Conservation (phyloP, 2,113 vertebrate genomes). For the Neotragus pygmaeus region DNA sequence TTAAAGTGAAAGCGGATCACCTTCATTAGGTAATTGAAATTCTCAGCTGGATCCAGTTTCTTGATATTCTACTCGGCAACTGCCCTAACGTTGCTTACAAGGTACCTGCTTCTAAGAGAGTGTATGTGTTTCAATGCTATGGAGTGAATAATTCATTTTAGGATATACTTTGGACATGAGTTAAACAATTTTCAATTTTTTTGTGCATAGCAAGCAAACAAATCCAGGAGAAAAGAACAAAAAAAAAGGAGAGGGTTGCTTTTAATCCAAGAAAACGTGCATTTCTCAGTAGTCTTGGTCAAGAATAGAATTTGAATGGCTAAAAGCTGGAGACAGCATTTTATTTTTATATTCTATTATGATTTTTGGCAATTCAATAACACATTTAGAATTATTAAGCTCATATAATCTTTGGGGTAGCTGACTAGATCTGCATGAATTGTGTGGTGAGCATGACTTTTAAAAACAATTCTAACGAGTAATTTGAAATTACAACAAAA, state of each 20-base stretch:
- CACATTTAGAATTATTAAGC: neutral
- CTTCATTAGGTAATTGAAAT: conserved; percentile 64
- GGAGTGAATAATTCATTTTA: conserved; percentile 69
- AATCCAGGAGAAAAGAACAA: neutral
- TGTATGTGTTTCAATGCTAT: conserved; percentile 32
- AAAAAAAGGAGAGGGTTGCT: neutral
- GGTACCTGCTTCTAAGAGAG: conserved; percentile 57
- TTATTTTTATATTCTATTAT: neutral
- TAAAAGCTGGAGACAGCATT: neutral
- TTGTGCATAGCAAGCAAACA: conserved; percentile 10
- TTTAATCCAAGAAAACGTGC: neutral
- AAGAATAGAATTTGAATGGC: neutral
- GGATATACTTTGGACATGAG: conserved; percentile 53
- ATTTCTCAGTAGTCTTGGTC: neutral
- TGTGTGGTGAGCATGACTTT: neutral
- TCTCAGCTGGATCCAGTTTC: conserved; percentile 69
- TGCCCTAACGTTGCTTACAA: conserved; percentile 46
- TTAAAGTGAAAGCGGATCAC: conserved; percentile 49
- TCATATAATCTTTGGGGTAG: neutral
- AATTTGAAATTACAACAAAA: neutral
- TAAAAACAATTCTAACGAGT: neutral
- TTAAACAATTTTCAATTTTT: conserved; percentile 51
- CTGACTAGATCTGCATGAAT: neutral
- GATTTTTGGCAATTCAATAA: neutral
- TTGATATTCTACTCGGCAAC: conserved; percentile 63